These are phyloP conservation scores for Pardosa pseudoannulata DNA, from an alignment of 2,888 invertebrate species.

Conservation along the genomic window DNA sequence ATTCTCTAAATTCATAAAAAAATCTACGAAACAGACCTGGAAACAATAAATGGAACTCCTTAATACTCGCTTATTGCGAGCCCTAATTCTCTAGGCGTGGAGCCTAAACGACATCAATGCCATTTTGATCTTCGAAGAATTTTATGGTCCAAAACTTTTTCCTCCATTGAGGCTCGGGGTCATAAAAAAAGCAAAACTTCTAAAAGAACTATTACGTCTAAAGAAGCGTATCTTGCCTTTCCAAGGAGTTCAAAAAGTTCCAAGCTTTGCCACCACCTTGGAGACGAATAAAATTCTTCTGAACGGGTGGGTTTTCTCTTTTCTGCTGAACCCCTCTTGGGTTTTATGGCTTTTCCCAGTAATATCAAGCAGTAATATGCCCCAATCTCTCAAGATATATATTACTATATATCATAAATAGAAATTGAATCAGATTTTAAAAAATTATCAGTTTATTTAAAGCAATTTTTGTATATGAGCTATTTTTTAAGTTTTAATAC, in stretches of 20 bases:
- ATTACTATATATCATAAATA: background rate
- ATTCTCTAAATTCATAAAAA: too few relatives aligned
- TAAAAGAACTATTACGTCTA: constrained; percentile 66
- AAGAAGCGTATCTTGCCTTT: constrained; percentile 29
- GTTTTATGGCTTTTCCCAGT: constrained; percentile 50
- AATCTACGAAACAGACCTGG: background rate
- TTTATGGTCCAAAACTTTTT: constrained; percentile 67
- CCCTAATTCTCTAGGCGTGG: constrained; percentile 44
- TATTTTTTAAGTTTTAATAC: too few relatives aligned
- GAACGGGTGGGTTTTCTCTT: constrained; percentile 36
- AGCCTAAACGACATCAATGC: constrained; percentile 38
- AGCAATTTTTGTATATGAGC: too few relatives aligned
- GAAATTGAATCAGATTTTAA: too few relatives aligned
- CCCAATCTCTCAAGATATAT: background rate
- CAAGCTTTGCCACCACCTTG: constrained; percentile 65
- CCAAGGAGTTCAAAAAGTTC: constrained; percentile 67
- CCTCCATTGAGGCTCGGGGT: constrained; percentile 43
- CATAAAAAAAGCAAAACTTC: constrained; percentile 68
- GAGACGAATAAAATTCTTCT: constrained; percentile 64
- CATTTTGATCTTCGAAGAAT: constrained; percentile 50
- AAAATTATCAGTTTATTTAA: too few relatives aligned
- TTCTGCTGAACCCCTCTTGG: constrained; percentile 36
- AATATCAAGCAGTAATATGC: constrained; percentile 39
- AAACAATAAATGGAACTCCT: background rate
- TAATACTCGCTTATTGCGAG: constrained; percentile 25